phyloP scores from a whole-genome alignment of 2,888 invertebrate species.

The Chrysodeixis includens region DNA sequence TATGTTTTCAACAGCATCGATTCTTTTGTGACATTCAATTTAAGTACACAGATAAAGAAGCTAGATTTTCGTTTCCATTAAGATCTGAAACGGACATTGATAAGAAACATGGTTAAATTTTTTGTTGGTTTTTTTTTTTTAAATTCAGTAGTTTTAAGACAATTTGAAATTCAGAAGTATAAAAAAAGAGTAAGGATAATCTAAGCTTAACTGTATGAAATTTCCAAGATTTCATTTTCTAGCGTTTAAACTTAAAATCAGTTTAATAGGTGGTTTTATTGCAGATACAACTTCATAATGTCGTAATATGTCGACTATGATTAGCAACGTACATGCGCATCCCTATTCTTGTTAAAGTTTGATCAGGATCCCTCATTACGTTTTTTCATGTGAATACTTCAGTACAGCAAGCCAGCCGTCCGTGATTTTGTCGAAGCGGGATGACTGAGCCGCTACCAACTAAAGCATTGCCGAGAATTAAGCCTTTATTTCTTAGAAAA shows the following conservation, averaged over 20 bases:
- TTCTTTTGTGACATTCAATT: neutral
- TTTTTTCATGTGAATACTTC: constrained; percentile 81
- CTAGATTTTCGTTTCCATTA: too few species aligned
- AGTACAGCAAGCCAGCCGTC: constrained; percentile 64
- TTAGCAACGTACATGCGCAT: constrained; percentile 35
- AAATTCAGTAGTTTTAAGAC: too few species aligned
- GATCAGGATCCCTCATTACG: constrained; percentile 80
- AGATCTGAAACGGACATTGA: too few species aligned
- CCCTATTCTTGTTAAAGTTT: constrained; percentile 74
- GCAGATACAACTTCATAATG: neutral
- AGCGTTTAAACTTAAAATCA: too few species aligned
- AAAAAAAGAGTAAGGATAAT: too few species aligned
- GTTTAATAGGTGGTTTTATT: too few species aligned
- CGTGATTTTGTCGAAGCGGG: constrained; percentile 73
- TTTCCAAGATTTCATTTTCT: too few species aligned
- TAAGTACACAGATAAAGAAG: too few species aligned
- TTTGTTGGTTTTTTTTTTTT: too few species aligned
- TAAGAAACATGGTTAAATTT: too few species aligned
- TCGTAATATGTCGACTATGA: constrained; percentile 43
- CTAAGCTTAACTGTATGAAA: too few species aligned
- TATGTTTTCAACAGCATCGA: constrained; percentile 33
- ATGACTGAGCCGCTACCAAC: constrained; percentile 21
- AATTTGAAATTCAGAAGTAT: too few species aligned
- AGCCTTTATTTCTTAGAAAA: constrained; percentile 5
- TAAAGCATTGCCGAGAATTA: neutral